These are phyloP conservation scores for Narcine bancroftii DNA, from an alignment of 2,113 vertebrate genomes.

Conservation along the genomic window DNA sequence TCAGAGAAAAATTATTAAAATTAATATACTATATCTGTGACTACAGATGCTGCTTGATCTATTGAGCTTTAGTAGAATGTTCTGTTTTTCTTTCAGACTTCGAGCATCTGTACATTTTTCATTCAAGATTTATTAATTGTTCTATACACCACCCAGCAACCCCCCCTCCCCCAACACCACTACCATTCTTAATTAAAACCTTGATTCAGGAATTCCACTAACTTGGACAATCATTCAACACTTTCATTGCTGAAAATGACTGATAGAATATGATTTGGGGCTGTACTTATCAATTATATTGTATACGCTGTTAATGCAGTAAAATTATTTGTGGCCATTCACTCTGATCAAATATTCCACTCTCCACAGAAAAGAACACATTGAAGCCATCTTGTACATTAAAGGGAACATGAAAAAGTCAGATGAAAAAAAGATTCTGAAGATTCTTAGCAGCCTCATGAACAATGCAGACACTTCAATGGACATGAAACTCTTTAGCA, in stretches of 20 bases:
- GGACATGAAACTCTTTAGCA: not conserved
- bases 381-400: conserved; percentile 67
- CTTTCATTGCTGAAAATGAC: not conserved
- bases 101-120: no score
- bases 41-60: no score
- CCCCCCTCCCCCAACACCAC: no score
- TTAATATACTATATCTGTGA: no score
- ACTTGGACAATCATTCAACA: not conserved
- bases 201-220: not conserved
- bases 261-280: not conserved
- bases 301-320: not conserved
- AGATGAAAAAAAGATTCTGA: conserved; percentile 58
- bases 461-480: not conserved
- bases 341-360: not conserved
- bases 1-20: no score
- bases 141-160: no score
- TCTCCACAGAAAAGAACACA: conserved; percentile 62
- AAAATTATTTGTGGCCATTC: not conserved
- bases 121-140: no score
- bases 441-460: conserved; percentile 51
- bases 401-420: conserved; percentile 61
- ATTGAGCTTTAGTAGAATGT: no score
- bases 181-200: not conserved
- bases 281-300: not conserved
- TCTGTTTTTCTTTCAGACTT: no score